A percentile compares a stretch with the other conserved stretches of the same genome.
These are phyloP conservation scores for Sander vitreus DNA, from an alignment of 2,113 vertebrate species.

Conservation along the genomic window DNA sequence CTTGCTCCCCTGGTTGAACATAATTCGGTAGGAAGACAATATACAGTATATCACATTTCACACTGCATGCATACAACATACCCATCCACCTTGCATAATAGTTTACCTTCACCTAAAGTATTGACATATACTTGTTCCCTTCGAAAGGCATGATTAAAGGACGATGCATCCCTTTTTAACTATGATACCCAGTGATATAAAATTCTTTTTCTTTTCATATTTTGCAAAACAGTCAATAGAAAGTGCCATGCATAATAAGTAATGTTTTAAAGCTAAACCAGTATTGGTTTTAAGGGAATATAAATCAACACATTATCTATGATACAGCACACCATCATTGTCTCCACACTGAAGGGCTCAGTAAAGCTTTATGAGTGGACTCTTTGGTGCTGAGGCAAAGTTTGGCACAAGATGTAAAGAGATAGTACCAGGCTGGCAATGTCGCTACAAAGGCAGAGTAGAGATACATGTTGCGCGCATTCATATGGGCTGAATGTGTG, in stretches of 20 bases:
- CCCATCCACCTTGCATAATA: slow-evolving; percentile 33
- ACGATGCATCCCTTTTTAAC: slow-evolving; percentile 24
- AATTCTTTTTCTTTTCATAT: neutral
- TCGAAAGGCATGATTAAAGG: slow-evolving; percentile 22
- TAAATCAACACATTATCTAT: slow-evolving; percentile 27
- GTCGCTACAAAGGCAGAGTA: slow-evolving; percentile 1
- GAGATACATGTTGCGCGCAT: neutral
- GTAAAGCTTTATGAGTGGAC: neutral
- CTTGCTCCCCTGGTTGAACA: slow-evolving; percentile 21
- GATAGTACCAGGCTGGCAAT: slow-evolving; percentile 5
- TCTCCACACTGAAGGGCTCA: slow-evolving; percentile 12
- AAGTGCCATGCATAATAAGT: slow-evolving; percentile 60
- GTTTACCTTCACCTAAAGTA: slow-evolving; percentile 29
- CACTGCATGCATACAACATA: slow-evolving; percentile 53
- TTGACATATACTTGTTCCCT: slow-evolving; percentile 29
- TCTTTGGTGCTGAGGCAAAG: slow-evolving; percentile 12
- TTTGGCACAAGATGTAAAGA: slow-evolving; percentile 57
- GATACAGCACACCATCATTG: neutral
- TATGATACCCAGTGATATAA: slow-evolving; percentile 21
- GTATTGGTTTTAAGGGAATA: slow-evolving; percentile 4
- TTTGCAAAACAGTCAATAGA: slow-evolving; percentile 23
- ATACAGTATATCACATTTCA: slow-evolving; percentile 40
- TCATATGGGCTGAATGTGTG: neutral
- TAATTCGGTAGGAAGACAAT: slow-evolving; percentile 32
- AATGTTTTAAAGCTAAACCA: slow-evolving; percentile 13